Base-by-base conservation (phyloP, 2,888 invertebrate species). In the Dryocosmus kuriphilus region DNA sequence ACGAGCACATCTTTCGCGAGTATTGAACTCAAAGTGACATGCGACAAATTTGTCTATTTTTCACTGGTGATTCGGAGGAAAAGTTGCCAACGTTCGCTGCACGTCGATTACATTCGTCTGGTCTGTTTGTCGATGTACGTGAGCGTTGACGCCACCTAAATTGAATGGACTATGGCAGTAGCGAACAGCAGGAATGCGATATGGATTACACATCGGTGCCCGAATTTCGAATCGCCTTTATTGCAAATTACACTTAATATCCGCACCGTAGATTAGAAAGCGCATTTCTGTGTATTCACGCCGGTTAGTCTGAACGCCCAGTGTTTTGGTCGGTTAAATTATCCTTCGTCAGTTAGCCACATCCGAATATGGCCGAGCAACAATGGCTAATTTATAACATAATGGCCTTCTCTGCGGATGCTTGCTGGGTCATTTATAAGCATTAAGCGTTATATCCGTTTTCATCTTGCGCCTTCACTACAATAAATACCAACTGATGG, bases 371-470 rank as follows among this genome's bases (percentile, higher is more conserved):
- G 83, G 85, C 84, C 80, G 80, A 79, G 80, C 86, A 85, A 89
- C 89, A 89, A 89, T 89, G 83, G 88, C 87, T 88, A 89, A 90
- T 90, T 90, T 88, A 86, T 85, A 85, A 84, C 87, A 83, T 88
- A 88, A 88, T 86, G 83, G 85, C 60, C 76, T 76, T 80, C 77
- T 85, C 83, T 82, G 84, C 85, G 83, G 85, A 85, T 82, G 84
- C 82, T 85, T 85, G 81, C 82, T 77, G 84, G 80, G 80, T 87
- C 87, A 89, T 90, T 88, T 89, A 88, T 90, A 87, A 85, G 86
- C 87, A 88, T 90, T 90, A 90, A 84, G 84, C 83, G 76, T 80
- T 82, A 83, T 83, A 85, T 86, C 85, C 85, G 83, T 82, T 82
- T 78, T 81, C 81, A 84, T 82, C 81, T 86, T 84, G 81, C 81